These are phyloP conservation scores for Ceyx margarethae DNA, from an alignment of 2,113 vertebrate species.

Conservation along the genomic window DNA sequence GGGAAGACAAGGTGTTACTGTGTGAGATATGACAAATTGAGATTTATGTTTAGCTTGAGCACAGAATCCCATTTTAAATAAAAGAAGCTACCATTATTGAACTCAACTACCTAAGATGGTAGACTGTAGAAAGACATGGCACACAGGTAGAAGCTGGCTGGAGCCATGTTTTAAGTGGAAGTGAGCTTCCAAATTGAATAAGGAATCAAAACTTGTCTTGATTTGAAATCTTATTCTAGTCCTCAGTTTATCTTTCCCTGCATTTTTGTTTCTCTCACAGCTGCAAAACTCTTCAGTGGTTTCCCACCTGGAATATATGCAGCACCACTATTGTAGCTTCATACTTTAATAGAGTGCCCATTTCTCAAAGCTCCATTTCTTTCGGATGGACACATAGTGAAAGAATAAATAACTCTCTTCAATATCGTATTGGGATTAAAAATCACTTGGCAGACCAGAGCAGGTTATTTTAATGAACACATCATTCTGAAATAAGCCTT, in stretches of 20 bases:
- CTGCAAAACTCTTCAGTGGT: background rate
- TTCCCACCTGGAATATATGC: background rate
- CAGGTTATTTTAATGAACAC: constrained; percentile 25
- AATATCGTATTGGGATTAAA: background rate
- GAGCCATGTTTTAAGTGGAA: background rate
- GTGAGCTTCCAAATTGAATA: background rate
- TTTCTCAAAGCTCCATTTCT: background rate
- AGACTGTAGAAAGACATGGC: background rate
- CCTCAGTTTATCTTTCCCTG: background rate
- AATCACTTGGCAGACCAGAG: constrained; percentile 8
- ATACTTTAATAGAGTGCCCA: background rate
- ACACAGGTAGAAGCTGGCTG: background rate
- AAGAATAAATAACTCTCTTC: background rate
- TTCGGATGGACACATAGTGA: background rate
- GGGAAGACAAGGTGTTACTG: background rate
- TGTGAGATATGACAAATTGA: background rate
- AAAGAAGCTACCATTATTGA: background rate
- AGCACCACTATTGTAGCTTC: background rate
- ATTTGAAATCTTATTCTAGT: background rate
- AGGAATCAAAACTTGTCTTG: background rate
- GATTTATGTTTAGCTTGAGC: background rate
- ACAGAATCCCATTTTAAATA: background rate
- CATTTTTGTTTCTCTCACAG: background rate
- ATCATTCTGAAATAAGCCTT: constrained; percentile 41
- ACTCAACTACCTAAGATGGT: fast-evolving